These are phyloP conservation scores for Mesochorus sp. DNA, from an alignment of 2,888 invertebrate species.

Conservation along the genomic window DNA sequence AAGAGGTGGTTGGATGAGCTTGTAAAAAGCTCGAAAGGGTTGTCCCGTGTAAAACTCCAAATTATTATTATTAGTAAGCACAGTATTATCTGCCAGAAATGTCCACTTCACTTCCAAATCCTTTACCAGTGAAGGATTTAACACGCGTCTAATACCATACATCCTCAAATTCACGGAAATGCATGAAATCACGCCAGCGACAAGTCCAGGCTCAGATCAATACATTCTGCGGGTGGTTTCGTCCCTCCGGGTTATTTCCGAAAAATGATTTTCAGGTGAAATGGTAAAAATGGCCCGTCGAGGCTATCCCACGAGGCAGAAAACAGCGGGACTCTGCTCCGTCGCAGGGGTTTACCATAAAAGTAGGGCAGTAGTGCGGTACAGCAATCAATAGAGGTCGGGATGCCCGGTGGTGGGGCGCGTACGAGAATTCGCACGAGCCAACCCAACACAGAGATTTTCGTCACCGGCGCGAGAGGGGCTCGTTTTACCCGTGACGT, in stretches of 20 bases:
- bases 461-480: constrained; percentile 7
- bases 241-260: neutral
- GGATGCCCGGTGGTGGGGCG: constrained; percentile 71
- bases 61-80: too few species aligned
- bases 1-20: too few species aligned
- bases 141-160: too few species aligned
- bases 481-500: constrained; percentile 22
- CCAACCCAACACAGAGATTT: constrained; percentile 61
- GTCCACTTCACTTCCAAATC: too few species aligned
- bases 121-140: too few species aligned
- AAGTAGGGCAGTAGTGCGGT: constrained; percentile 81
- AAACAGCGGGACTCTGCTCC: constrained; percentile 36
- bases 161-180: too few species aligned
- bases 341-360: constrained; percentile 71
- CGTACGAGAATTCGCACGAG: constrained; percentile 52
- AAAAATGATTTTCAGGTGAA: too few species aligned
- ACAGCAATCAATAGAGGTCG: constrained; percentile 80
- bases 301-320: constrained; percentile 26
- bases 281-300: constrained; percentile 3
- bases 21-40: too few species aligned
- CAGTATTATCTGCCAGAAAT: too few species aligned
- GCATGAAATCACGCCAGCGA: too few species aligned
- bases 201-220: neutral
- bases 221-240: neutral
- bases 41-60: too few species aligned